Conservation (phyloP, 2,113 vertebrate genomes). For the Forbesichthys papilliferus region DNA sequence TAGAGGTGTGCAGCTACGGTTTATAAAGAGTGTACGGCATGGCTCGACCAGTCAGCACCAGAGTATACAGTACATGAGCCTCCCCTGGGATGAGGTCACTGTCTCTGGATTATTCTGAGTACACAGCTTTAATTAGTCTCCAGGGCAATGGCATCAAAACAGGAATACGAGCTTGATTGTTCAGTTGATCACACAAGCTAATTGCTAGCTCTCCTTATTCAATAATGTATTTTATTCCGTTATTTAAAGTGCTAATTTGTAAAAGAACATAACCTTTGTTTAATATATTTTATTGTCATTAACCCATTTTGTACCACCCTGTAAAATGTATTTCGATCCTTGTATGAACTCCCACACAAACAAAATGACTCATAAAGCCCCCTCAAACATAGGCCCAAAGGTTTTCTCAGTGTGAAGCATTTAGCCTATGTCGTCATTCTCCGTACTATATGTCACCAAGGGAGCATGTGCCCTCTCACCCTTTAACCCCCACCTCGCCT, state of each 20-base stretch:
- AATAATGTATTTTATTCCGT: not conserved
- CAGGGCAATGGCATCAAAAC: conserved; percentile 53
- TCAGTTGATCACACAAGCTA: conserved; percentile 42
- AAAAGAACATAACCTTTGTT: not conserved
- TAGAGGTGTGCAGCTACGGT: conserved; percentile 29
- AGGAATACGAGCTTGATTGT: conserved; percentile 51
- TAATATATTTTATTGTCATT: not conserved
- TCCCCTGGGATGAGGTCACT: conserved; percentile 35
- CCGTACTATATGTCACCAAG: conserved; percentile 10
- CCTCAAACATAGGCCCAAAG: not conserved
- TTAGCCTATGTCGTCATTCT: conserved; percentile 30
- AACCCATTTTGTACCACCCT: not conserved
- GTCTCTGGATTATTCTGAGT: conserved; percentile 38
- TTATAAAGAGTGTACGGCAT: not conserved
- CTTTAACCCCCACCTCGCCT: conserved; percentile 36
- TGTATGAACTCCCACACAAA: not conserved
- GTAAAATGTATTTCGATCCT: not conserved
- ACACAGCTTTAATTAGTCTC: conserved; percentile 63
- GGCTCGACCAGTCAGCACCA: conserved; percentile 35
- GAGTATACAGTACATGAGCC: conserved; percentile 32
- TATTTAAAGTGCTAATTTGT: not conserved
- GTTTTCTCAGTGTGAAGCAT: conserved; percentile 15
- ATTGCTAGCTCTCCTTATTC: conserved; percentile 29
- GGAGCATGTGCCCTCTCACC: conserved; percentile 33
- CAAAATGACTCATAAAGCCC: not conserved